Evolutionary conservation across 2,888 invertebrate species (phyloP).

Genomic region (Cryptocheilus praepositus): DNA sequence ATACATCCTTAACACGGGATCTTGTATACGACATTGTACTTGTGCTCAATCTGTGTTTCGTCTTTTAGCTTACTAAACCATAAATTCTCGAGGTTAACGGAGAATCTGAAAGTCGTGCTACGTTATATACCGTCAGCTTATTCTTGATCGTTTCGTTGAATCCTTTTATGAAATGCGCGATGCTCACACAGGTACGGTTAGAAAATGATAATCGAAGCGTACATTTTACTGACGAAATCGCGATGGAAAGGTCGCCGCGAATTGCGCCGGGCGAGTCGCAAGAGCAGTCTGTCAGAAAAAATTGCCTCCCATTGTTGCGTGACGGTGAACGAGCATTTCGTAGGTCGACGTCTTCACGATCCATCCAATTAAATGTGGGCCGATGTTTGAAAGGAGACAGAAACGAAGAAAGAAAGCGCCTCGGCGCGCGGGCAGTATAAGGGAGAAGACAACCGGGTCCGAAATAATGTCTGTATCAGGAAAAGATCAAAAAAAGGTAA

Average conservation of each 20-base stretch:
- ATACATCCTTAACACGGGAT: too few species aligned
- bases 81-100: too few species aligned
- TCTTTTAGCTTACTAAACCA: too few species aligned
- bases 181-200: too few species aligned
- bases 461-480: constrained; percentile 43
- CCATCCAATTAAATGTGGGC: constrained; percentile 48
- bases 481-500: constrained; percentile 35
- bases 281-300: constrained; percentile 16
- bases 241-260: too few species aligned
- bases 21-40: too few species aligned
- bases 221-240: not conserved
- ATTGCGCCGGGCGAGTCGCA: not conserved
- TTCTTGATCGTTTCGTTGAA: too few species aligned
- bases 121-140: too few species aligned
- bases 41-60: too few species aligned
- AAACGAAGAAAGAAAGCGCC: constrained; percentile 1
- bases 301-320: constrained; percentile 44
- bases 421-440: not conserved
- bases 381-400: not conserved
- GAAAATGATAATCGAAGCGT: too few species aligned
- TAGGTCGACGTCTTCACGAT: constrained; percentile 40
- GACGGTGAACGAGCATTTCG: constrained; percentile 29
- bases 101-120: too few species aligned
- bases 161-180: too few species aligned
- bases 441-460: constrained; percentile 11